phyloP scores from a whole-genome alignment of 1,140 invertebrate genomes.

The Diploscapter pachys region DNA sequence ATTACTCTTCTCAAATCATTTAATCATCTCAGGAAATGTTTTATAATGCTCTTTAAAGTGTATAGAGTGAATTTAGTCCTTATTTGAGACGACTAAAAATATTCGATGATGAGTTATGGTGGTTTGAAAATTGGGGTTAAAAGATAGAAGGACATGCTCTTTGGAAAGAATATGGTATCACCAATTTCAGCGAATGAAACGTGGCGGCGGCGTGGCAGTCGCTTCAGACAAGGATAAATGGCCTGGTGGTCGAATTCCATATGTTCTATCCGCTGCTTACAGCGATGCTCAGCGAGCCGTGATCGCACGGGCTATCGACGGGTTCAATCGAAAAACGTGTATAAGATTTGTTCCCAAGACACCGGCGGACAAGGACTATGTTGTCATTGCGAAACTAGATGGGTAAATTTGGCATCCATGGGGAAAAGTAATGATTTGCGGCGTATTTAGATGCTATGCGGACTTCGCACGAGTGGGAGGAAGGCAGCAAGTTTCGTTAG shows the following conservation, averaged over 20 bases:
- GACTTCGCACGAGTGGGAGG: constrained; percentile 58
- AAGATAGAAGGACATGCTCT: too few relatives aligned
- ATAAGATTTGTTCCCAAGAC: constrained; percentile 58
- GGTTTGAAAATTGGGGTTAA: too few relatives aligned
- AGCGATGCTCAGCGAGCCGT: constrained; percentile 55
- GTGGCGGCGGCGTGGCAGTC: constrained; percentile 48
- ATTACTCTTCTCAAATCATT: background rate
- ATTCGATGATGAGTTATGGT: too few relatives aligned
- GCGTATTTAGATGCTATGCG: constrained; percentile 49
- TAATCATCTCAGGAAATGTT: too few relatives aligned
- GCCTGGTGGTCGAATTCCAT: constrained; percentile 54
- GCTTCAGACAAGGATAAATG: constrained; percentile 56
- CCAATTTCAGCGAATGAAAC: constrained; percentile 25
- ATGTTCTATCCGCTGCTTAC: constrained; percentile 54
- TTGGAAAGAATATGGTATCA: too few relatives aligned
- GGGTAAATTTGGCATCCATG: constrained; percentile 41
- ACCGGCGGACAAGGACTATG: constrained; percentile 49
- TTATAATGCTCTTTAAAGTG: too few relatives aligned
- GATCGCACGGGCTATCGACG: constrained; percentile 48
- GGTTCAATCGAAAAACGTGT: constrained; percentile 53
- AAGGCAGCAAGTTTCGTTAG: constrained; percentile 54
- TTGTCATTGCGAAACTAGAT: constrained; percentile 55
- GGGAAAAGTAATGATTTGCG: background rate
- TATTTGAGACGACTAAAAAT: too few relatives aligned
- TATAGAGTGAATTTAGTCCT: too few relatives aligned